These are phyloP conservation scores for Sthenelais limicola DNA, from an alignment of 2,888 invertebrate genomes.

Conservation along the genomic window DNA sequence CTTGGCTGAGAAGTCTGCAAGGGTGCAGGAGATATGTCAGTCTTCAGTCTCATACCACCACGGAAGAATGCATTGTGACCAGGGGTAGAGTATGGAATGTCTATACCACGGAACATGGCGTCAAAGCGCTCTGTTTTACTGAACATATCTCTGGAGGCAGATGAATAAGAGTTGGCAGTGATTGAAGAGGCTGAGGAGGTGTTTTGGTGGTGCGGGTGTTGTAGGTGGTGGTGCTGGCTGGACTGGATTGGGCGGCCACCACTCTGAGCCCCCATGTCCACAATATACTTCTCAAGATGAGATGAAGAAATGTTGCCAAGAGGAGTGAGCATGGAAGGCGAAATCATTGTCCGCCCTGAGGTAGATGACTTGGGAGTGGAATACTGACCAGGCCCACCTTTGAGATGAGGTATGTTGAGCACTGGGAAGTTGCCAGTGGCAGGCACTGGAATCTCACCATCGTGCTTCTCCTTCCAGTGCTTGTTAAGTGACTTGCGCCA, in stretches of 20 bases:
- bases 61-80: neutral
- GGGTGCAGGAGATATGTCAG: no score
- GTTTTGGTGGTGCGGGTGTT: no score
- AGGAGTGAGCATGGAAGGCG: slow-evolving; percentile 7
- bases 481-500: slow-evolving; percentile 72
- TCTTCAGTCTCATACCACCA: slow-evolving; percentile 11
- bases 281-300: slow-evolving; percentile 22
- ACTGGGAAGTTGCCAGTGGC: slow-evolving; percentile 35
- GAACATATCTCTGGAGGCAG: neutral
- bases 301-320: slow-evolving; percentile 14
- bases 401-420: slow-evolving; percentile 44
- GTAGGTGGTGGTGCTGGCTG: no score
- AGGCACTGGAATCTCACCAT: slow-evolving; percentile 63
- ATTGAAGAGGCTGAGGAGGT: neutral
- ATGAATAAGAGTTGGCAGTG: neutral
- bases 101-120: slow-evolving; percentile 7
- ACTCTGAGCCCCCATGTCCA: slow-evolving; percentile 34
- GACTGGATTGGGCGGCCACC: slow-evolving; percentile 7
- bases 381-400: neutral
- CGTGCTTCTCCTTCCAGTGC: slow-evolving; percentile 73
- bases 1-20: neutral
- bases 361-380: slow-evolving; percentile 29
- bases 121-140: neutral
- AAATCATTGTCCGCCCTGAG: slow-evolving; percentile 2
- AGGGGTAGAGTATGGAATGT: slow-evolving; percentile 5